These are phyloP conservation scores for Caenorhabditis angaria DNA, from an alignment of 2,888 invertebrate genomes.

Conservation along the genomic window DNA sequence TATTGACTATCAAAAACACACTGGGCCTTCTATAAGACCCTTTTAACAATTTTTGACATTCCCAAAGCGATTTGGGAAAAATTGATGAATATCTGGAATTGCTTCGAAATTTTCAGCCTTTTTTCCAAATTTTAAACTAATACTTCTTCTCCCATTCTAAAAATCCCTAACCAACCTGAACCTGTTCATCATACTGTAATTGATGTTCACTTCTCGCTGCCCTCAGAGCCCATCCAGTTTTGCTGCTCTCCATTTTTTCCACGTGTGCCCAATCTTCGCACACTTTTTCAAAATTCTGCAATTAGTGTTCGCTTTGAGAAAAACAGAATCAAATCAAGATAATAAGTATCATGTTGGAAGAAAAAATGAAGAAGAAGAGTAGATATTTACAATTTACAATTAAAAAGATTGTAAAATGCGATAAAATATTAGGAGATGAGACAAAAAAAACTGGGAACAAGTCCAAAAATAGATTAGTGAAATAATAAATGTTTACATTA, in stretches of 20 bases:
- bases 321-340: not conserved
- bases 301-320: not conserved
- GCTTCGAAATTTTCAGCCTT: not conserved
- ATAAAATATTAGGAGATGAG: not conserved
- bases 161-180: not conserved
- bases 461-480: not conserved
- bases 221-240: conserved; percentile 21
- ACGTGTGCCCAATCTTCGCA: conserved; percentile 2
- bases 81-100: not conserved
- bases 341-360: not conserved
- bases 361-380: not conserved
- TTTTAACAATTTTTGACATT: conserved; percentile 1
- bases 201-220: conserved; percentile 35
- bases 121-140: conserved; percentile 1
- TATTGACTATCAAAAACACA: not conserved
- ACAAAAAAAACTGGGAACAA: not conserved
- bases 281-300: not conserved
- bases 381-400: not conserved
- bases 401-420: not conserved
- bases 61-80: conserved; percentile 10
- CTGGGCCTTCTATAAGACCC: not conserved
- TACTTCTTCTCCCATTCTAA: not conserved
- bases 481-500: not conserved
- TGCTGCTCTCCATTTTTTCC: not conserved
- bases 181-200: conserved; percentile 12